These are phyloP conservation scores for Styela clava DNA, from an alignment of 23 tunicate genomes.

Conservation along the genomic window DNA sequence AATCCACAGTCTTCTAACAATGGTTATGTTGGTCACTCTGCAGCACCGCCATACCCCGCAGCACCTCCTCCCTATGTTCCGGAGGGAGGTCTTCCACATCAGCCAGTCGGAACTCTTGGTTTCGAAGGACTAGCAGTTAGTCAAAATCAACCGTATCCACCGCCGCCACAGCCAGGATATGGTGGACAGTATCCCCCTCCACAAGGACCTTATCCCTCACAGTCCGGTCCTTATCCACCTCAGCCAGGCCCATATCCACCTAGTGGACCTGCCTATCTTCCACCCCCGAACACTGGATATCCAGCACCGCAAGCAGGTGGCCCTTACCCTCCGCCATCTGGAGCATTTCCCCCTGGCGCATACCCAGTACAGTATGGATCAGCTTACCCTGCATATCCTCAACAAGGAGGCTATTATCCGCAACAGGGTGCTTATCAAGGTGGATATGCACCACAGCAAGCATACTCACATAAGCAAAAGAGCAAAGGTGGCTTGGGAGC, in stretches of 20 bases:
- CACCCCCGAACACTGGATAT: background rate
- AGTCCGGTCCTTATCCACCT: slow-evolving; percentile 16
- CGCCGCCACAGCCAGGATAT: slow-evolving; percentile 24
- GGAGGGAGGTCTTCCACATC: background rate
- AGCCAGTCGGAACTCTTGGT: slow-evolving; percentile 12
- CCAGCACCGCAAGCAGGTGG: slow-evolving; percentile 26
- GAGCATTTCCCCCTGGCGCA: slow-evolving; percentile 24
- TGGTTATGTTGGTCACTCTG: background rate
- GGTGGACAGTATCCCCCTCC: slow-evolving; percentile 21
- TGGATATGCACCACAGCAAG: slow-evolving; percentile 15
- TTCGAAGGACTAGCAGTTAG: slow-evolving; percentile 9
- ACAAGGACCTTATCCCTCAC: slow-evolving; percentile 23
- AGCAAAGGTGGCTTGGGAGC: slow-evolving; percentile 36
- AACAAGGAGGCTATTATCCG: slow-evolving; percentile 35
- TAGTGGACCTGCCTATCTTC: background rate
- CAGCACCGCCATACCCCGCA: slow-evolving; percentile 25
- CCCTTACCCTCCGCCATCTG: slow-evolving; percentile 28
- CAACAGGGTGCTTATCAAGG: slow-evolving; percentile 18
- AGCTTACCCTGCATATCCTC: slow-evolving; percentile 32
- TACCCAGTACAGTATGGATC: slow-evolving; percentile 23
- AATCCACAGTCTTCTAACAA: slow-evolving; percentile 2
- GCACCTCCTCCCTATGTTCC: slow-evolving; percentile 26
- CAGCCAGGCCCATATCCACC: background rate
- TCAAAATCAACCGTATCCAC: background rate
- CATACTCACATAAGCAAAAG: background rate